phyloP scores from a whole-genome alignment of 2,113 vertebrate genomes.

The Ia io region DNA sequence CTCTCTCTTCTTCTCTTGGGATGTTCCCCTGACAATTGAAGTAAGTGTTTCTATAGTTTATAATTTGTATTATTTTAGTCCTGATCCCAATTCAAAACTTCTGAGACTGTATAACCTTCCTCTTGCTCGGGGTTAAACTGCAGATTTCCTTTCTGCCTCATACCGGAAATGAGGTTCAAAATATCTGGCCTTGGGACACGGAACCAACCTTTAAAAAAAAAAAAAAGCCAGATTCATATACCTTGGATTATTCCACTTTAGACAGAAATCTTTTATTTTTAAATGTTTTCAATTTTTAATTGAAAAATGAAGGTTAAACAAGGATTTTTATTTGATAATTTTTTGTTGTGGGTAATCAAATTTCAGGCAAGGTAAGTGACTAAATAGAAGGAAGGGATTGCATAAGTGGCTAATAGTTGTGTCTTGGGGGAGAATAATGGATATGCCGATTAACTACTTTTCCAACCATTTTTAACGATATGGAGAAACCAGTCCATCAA shows the following conservation, averaged over 20 bases:
- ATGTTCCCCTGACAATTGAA: background rate
- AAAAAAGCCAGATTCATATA: background rate
- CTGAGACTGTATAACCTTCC: slow-evolving; percentile 45
- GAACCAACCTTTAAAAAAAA: background rate
- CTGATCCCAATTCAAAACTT: slow-evolving; percentile 40
- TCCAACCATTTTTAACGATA: background rate
- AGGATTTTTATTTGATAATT: background rate
- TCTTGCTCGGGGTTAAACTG: slow-evolving; percentile 70
- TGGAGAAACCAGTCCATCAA: fast-evolving
- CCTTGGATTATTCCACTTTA: background rate
- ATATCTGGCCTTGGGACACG: slow-evolving; percentile 59
- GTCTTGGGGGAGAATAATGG: background rate
- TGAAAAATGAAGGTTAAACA: background rate
- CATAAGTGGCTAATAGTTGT: background rate
- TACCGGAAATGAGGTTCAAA: slow-evolving; percentile 69
- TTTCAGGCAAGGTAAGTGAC: background rate
- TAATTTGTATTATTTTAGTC: slow-evolving; percentile 46
- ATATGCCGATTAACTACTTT: background rate
- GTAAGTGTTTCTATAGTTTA: background rate
- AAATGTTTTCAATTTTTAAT: background rate
- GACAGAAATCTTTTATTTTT: background rate
- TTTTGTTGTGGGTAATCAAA: background rate
- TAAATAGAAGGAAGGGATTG: background rate
- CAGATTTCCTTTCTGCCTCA: slow-evolving; percentile 82
- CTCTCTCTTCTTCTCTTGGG: background rate